These are phyloP conservation scores for Anticlea derivata DNA, from an alignment of 2,888 invertebrate species.

Conservation along the genomic window DNA sequence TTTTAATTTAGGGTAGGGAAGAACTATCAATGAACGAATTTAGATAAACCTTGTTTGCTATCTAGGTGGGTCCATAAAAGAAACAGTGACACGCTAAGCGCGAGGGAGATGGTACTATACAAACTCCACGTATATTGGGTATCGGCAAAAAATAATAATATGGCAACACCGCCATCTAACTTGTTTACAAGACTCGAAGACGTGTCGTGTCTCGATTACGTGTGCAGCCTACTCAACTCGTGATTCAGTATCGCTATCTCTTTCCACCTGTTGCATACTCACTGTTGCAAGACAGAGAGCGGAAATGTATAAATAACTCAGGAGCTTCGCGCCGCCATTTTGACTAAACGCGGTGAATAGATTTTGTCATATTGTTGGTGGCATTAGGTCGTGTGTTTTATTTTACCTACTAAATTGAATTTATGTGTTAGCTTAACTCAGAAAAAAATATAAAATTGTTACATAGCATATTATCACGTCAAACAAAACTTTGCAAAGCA, in stretches of 20 bases:
- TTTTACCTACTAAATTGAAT: neutral
- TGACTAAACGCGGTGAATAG: slow-evolving; percentile 67
- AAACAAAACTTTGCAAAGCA: slow-evolving; percentile 7
- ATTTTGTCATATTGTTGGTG: slow-evolving; percentile 56
- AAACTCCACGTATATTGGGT: slow-evolving; percentile 18
- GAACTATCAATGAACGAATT: no score
- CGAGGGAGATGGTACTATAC: no score
- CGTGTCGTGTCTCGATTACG: slow-evolving; percentile 83
- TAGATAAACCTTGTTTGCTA: no score
- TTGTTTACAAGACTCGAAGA: slow-evolving; percentile 80
- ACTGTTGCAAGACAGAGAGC: slow-evolving; percentile 52
- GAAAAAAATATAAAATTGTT: slow-evolving; percentile 16
- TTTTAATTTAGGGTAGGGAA: no score
- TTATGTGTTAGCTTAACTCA: neutral
- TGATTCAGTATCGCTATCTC: slow-evolving; percentile 66
- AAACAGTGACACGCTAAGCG: no score
- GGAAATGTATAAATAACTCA: slow-evolving; percentile 73
- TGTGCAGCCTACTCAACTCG: slow-evolving; percentile 67
- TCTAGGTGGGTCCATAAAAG: no score
- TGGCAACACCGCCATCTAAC: slow-evolving; percentile 60
- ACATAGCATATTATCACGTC: slow-evolving; percentile 18
- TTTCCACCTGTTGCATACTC: slow-evolving; percentile 43
- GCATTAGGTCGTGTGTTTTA: slow-evolving; percentile 41
- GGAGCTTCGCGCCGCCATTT: slow-evolving; percentile 77
- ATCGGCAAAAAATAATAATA: slow-evolving; percentile 30